Evolutionary conservation across 2,797 vertebrate genomes (phyloP).

Genomic region (Trichosurus vulpecula): DNA sequence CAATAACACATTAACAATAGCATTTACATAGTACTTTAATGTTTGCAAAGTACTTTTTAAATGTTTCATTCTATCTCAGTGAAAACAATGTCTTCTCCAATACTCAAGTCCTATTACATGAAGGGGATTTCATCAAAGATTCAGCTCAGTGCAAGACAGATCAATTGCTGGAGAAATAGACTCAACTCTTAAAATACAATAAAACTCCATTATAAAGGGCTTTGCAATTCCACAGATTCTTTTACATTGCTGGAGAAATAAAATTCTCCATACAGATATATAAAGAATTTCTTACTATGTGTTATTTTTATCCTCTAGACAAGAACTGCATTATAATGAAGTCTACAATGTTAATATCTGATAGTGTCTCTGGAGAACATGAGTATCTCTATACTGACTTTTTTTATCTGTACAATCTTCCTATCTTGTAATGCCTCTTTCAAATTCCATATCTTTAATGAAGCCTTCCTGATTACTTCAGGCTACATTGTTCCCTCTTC

Average conservation of each 20-base stretch:
- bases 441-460: background rate
- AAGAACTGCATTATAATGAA: background rate
- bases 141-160: background rate
- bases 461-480: background rate
- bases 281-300: background rate
- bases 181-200: background rate
- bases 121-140: conserved; percentile 19
- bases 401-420: background rate
- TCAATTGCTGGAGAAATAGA: background rate
- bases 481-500: background rate
- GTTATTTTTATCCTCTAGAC: background rate
- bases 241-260: background rate
- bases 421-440: background rate
- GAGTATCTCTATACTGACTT: background rate
- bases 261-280: rapidly evolving
- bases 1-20: too few relatives aligned
- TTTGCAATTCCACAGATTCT: background rate
- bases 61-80: background rate
- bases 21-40: background rate
- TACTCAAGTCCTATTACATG: background rate
- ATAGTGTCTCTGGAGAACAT: background rate
- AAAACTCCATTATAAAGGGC: background rate
- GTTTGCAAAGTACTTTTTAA: background rate
- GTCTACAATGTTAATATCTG: background rate
- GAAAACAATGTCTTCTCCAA: background rate